Evolutionary conservation across 2,113 vertebrate species (phyloP).

Genomic region (Anhinga anhinga): DNA sequence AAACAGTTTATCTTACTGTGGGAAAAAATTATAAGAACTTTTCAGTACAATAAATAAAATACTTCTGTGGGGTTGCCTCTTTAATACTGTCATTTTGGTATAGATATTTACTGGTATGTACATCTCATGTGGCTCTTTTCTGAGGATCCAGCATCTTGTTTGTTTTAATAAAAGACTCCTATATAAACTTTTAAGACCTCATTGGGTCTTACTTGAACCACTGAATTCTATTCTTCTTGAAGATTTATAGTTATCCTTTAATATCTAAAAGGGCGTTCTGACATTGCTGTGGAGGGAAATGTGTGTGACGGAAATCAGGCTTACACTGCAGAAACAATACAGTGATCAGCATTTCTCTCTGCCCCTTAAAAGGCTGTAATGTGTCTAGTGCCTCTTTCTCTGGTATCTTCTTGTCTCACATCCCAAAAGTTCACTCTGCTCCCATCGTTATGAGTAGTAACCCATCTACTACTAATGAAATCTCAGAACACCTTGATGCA

Average conservation of each 20-base stretch:
- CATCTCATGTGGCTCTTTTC: neutral
- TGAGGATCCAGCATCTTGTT: neutral
- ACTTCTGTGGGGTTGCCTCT: neutral
- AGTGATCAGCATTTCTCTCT: neutral
- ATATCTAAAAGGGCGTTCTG: neutral
- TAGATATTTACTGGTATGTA: neutral
- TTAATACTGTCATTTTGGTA: neutral
- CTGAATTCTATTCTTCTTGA: neutral
- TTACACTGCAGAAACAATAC: neutral
- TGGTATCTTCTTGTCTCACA: neutral
- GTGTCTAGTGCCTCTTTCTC: neutral
- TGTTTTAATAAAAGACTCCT: neutral
- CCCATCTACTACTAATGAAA: neutral
- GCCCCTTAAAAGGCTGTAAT: neutral
- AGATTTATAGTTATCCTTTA: neutral
- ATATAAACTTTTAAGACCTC: neutral
- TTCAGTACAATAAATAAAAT: neutral
- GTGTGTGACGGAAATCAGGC: neutral
- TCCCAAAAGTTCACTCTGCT: neutral
- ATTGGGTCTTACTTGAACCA: neutral
- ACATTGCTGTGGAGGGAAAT: neutral
- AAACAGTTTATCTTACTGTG: neutral
- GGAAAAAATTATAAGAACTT: neutral
- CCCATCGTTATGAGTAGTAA: neutral
- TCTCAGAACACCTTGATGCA: neutral